phyloP scores from a whole-genome alignment of 2,797 vertebrate species.

The Clarias pachynema region DNA sequence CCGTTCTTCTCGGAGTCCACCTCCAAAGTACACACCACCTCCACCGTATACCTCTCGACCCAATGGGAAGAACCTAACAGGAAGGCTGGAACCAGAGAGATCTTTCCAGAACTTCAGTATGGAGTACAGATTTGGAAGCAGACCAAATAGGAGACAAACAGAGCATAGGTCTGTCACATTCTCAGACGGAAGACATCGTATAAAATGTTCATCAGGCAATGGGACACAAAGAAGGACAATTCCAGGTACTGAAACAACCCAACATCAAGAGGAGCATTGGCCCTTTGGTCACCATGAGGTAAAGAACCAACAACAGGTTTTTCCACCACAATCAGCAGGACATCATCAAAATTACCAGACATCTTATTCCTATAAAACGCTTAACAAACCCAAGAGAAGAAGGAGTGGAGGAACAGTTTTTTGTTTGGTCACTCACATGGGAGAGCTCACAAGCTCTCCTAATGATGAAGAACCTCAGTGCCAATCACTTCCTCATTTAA shows the following conservation, averaged over 20 bases:
- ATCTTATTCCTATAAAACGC: slow-evolving; percentile 60
- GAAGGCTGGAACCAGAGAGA: slow-evolving; percentile 38
- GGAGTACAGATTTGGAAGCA: slow-evolving; percentile 54
- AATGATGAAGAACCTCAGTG: slow-evolving; percentile 52
- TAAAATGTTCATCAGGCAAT: neutral
- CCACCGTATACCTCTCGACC: slow-evolving; percentile 72
- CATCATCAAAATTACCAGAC: slow-evolving; percentile 45
- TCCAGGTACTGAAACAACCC: neutral
- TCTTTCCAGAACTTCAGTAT: slow-evolving; percentile 15
- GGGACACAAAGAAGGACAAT: neutral
- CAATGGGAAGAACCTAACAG: slow-evolving; percentile 44
- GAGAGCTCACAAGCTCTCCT: slow-evolving; percentile 41
- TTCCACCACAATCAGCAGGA: slow-evolving; percentile 17
- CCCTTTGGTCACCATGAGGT: slow-evolving; percentile 23
- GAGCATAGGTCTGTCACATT: slow-evolving; percentile 13
- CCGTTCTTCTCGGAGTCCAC: slow-evolving; percentile 64
- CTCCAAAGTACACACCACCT: slow-evolving; percentile 75
- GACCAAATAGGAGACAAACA: slow-evolving; percentile 52
- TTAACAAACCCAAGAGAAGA: slow-evolving; percentile 66
- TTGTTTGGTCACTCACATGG: slow-evolving; percentile 76
- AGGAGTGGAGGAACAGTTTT: slow-evolving; percentile 74
- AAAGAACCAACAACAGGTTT: slow-evolving; percentile 19
- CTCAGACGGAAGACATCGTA: neutral
- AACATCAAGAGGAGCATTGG: neutral
- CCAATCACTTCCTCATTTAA: slow-evolving; percentile 55